Base-by-base conservation (phyloP, 2,888 invertebrate genomes). In the Dasysyrphus tricinctus region DNA sequence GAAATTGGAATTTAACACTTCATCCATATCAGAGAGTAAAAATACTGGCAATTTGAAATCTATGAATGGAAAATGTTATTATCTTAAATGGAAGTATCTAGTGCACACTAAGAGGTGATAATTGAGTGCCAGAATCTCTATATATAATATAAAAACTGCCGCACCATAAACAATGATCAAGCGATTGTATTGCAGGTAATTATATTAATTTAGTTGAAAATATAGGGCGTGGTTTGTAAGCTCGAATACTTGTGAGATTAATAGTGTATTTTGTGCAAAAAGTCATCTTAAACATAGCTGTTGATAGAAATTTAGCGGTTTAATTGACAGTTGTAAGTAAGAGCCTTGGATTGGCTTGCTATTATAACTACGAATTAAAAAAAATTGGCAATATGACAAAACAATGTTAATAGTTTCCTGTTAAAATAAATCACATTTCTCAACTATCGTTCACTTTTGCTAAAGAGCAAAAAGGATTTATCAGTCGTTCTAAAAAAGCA, bases 41-140 rank as follows among this genome's bases (percentile, higher is more conserved):
- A 57, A 59, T 44, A 42, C 57, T 16, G 42, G 69, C 47, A 74
- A 69, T 61, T 61, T 67, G 54, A 34, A 83, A 84, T 57, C 75
- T 76, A 65, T 80, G 69, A 84, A 76, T 72, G 84, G 65, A n/a
- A 65, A 59, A 65, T 37, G 49, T 81, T 70, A 81, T 81, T 85
- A 85, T 85, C 77, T 77, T 69, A 77, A 85, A 80, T 85, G 72
- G 85, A 85, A 73, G 73, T 85, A 79, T 74, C 70, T 70, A 57
- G 56, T 34, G 51, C 51, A 65, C 65, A 72, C 80, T 80, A 77
- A 78, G 57, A 81, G 81, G 81, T 78, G 85, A 85, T 85, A 85
- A 85, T 85, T 85, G 81, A 78, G 77, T 74, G 74, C 77, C 63
- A 73, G 67, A 49, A 37, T 61, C n/a, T n/a, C n/a, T 24, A 3